phyloP scores from a whole-genome alignment of 2,797 vertebrate genomes.

The Delichon dasypus region DNA sequence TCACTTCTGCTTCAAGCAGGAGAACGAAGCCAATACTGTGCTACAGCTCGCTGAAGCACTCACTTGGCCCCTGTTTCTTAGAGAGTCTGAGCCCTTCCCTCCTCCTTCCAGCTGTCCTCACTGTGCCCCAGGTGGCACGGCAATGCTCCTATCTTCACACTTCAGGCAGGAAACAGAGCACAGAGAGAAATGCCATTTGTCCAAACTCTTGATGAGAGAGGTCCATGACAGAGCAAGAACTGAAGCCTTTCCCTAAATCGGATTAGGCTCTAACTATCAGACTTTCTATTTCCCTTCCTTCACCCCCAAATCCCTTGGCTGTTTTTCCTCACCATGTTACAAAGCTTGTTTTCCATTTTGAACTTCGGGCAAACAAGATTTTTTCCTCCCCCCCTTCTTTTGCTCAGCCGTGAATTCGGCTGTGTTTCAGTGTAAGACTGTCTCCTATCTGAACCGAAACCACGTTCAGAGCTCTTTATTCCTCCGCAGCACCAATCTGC shows the following conservation, averaged over 20 bases:
- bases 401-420: background rate
- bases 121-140: constrained; percentile 55
- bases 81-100: constrained; percentile 52
- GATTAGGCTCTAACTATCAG: constrained; percentile 46
- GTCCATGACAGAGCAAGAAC: constrained; percentile 34
- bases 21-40: constrained; percentile 43
- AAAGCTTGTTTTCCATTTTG: background rate
- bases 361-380: background rate
- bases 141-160: constrained; percentile 58
- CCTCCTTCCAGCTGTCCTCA: constrained; percentile 64
- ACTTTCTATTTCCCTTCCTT: constrained; percentile 25
- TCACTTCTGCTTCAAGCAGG: constrained; percentile 49
- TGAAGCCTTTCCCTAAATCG: constrained; percentile 25
- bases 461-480: background rate
- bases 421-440: background rate
- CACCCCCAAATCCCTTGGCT: background rate
- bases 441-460: background rate
- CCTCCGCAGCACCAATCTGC: background rate
- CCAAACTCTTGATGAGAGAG: constrained; percentile 44
- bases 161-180: constrained; percentile 68
- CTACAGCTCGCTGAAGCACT: constrained; percentile 66
- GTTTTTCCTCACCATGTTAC: background rate
- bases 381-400: background rate
- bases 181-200: constrained; percentile 60
- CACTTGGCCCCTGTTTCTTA: constrained; percentile 58